Evolutionary conservation across 2,797 vertebrate species (phyloP).

Genomic region (Syndactyla subalaris): DNA sequence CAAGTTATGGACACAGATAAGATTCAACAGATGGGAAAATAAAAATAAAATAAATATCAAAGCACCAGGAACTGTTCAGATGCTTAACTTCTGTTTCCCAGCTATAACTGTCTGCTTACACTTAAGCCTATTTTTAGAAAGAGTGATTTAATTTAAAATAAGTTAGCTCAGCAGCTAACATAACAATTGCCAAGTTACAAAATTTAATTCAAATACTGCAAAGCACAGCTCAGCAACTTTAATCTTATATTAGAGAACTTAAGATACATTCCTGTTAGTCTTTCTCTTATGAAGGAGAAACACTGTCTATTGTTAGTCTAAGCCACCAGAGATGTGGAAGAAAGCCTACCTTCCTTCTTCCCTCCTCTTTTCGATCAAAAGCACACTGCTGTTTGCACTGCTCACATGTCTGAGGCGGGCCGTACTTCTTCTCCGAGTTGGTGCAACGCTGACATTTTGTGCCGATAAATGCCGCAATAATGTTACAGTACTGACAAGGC

Average conservation of each 20-base stretch:
- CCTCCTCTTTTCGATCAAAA: constrained; percentile 97
- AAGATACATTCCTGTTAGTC: background rate
- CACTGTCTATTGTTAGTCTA: background rate
- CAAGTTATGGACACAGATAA: background rate
- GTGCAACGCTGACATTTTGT: constrained; percentile 99
- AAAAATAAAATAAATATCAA: background rate
- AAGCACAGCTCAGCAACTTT: background rate
- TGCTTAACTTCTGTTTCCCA: background rate
- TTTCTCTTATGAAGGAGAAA: background rate
- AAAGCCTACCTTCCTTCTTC: constrained; percentile 89
- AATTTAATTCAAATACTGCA: background rate
- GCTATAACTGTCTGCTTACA: background rate
- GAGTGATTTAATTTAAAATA: background rate
- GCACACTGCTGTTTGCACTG: constrained; percentile 99
- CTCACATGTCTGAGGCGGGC: constrained; percentile 96
- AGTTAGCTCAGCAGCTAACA: background rate
- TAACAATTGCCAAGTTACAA: background rate
- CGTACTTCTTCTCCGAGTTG: constrained; percentile 99
- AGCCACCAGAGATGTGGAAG: background rate
- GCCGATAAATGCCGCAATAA: constrained; percentile 98
- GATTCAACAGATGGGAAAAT: background rate
- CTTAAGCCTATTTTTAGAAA: background rate
- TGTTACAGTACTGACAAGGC: constrained; percentile 99
- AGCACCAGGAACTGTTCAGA: background rate
- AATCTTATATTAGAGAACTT: background rate